Base-by-base conservation (phyloP, 2,113 vertebrate species). In the Siniperca chuatsi region DNA sequence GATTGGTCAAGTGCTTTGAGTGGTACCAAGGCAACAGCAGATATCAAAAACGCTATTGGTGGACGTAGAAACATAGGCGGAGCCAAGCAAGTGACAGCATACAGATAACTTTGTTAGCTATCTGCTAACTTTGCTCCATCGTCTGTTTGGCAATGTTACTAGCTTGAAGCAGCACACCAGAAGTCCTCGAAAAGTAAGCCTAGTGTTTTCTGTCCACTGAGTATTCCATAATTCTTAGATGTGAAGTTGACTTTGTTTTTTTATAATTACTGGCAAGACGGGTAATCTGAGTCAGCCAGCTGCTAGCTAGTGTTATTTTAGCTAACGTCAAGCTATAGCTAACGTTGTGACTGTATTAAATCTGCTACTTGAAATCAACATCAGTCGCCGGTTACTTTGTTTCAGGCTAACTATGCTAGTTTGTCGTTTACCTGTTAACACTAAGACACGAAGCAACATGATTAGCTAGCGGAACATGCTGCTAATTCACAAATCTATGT, bases 61-160 rank as follows among this genome's bases (percentile, higher is more conserved):
- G 0, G 50, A 62, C 12, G 2, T 1, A 4, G 7, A 52, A 5
- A 62, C 0, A 6, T 55, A 75, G 93, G 93, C 77, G 91, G 89
- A 20, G 61, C 80, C 12, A 77, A 79, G 48, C 37, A 54, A 81
- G 44, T 90, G 84, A 72, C 74, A 64, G 71, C 44, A 25, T 2
- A 76, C n/a, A 75, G 60, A 86, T 93, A 94, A 94, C 84, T 94
- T 93, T 94, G 87, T 90, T 91, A 90, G 91, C 92, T 75, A 4
- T 33, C 0, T 46, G 92, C 88, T 92, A 91, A 92, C 90, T 85
- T 82, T 69, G 23, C 7, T 69, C 18, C n/a, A 40, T 58, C 52
- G 57, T 37, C n/a, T 67, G 18, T 76, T 54, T n/a, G 37, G 44
- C 6, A 37, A 88, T 92, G 83, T 69, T 37, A 29, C 11, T 0